These are phyloP conservation scores for Drosophila albomicans DNA, from an alignment of 1,140 invertebrate genomes.

Conservation along the genomic window DNA sequence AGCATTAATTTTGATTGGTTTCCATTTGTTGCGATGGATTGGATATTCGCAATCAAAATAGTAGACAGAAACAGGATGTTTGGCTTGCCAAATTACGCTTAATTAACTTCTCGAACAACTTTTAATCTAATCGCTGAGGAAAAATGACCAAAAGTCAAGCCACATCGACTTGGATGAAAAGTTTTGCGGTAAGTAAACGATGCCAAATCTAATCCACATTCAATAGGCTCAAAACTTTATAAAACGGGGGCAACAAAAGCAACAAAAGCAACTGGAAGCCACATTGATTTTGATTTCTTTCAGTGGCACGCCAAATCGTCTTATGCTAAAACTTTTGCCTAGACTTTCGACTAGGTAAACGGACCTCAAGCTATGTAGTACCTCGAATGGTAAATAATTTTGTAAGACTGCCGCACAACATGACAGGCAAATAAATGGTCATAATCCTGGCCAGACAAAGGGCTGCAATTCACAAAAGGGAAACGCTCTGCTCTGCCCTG, in stretches of 20 bases:
- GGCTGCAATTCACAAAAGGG: slow-evolving; percentile 39
- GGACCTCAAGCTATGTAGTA: slow-evolving; percentile 3
- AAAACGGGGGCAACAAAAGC: slow-evolving; percentile 24
- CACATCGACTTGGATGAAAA: slow-evolving; percentile 48
- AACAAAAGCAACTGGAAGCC: slow-evolving; percentile 52
- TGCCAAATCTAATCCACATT: slow-evolving; percentile 40
- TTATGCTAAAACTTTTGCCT: slow-evolving; percentile 63
- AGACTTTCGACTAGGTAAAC: slow-evolving; percentile 24
- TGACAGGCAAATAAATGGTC: slow-evolving; percentile 78
- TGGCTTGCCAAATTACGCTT: slow-evolving; percentile 5
- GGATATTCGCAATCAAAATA: slow-evolving; percentile 14
- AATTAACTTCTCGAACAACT: slow-evolving; percentile 8
- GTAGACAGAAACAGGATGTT: slow-evolving; percentile 16
- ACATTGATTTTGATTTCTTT: slow-evolving; percentile 79
- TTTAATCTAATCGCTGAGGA: neutral
- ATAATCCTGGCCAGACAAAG: slow-evolving; percentile 76
- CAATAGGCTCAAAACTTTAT: slow-evolving; percentile 50
- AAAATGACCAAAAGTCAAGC: slow-evolving; percentile 35
- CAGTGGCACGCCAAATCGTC: slow-evolving; percentile 61
- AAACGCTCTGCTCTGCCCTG: neutral
- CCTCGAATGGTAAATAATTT: slow-evolving; percentile 47
- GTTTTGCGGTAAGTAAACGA: slow-evolving; percentile 48
- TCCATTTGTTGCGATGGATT: slow-evolving; percentile 44
- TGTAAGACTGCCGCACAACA: slow-evolving; percentile 46
- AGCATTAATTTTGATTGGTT: slow-evolving; percentile 69